Evolutionary conservation across 1,140 invertebrate species (phyloP).

Genomic region (Drosophila neocordata): DNA sequence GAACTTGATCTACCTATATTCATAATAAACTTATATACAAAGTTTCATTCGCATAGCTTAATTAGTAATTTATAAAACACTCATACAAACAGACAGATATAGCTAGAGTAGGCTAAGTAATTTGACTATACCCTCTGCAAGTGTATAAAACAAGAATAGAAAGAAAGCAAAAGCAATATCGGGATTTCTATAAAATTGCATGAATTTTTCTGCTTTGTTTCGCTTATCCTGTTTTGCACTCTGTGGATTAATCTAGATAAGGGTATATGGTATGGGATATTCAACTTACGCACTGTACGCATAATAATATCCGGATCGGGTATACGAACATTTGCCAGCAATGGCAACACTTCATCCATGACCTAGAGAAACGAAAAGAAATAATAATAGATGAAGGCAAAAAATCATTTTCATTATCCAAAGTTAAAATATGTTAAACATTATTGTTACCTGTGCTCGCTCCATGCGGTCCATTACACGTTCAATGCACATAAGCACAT

Average conservation of each 20-base stretch:
- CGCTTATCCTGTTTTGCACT: too few species aligned
- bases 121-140: too few species aligned
- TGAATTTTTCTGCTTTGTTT: slow-evolving; percentile 1
- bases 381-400: slow-evolving; percentile 3
- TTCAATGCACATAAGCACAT: slow-evolving; percentile 90
- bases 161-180: not conserved
- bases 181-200: slow-evolving; percentile 7
- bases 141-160: too few species aligned
- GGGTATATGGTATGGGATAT: not conserved
- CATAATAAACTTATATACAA: too few species aligned
- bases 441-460: slow-evolving; percentile 86
- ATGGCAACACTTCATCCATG: slow-evolving; percentile 95
- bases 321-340: slow-evolving; percentile 93
- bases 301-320: slow-evolving; percentile 92
- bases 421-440: not conserved
- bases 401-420: slow-evolving; percentile 7
- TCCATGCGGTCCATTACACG: slow-evolving; percentile 92
- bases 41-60: too few species aligned
- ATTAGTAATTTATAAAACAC: too few species aligned
- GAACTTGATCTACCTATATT: too few species aligned
- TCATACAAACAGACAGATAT: too few species aligned
- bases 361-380: slow-evolving; percentile 84
- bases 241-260: too few species aligned
- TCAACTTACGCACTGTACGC: slow-evolving; percentile 92
- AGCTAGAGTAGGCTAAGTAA: too few species aligned